Conservation (phyloP, 2,888 invertebrate genomes). For the Sarcophaga rosellei region DNA sequence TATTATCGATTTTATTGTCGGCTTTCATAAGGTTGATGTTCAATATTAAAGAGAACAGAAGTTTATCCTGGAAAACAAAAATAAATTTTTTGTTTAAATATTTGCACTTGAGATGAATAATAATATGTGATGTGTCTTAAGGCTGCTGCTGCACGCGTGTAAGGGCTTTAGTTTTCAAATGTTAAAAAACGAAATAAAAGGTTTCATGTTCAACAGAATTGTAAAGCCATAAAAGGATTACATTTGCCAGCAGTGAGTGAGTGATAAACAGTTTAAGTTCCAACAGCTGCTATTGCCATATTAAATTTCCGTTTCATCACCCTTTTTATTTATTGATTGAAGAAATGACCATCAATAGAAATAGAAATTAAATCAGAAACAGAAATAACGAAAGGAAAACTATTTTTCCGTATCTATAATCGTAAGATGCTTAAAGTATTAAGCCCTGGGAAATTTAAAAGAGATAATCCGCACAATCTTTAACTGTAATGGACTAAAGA, state of each 20-base stretch:
- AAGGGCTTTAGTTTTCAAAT: not conserved
- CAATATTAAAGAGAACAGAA: conserved; percentile 91
- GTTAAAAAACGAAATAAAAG: not conserved
- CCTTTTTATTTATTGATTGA: not conserved
- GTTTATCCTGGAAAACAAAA: conserved; percentile 86
- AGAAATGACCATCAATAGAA: conserved; percentile 5
- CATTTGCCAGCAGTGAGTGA: conserved; percentile 35
- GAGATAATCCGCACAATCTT: no score
- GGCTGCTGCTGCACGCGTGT: not conserved
- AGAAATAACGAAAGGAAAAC: not conserved
- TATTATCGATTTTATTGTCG: conserved; percentile 83
- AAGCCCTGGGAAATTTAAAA: not conserved
- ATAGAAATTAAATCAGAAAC: not conserved
- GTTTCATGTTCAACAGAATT: conserved; percentile 22
- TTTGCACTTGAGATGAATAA: no score
- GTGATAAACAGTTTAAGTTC: conserved; percentile 48
- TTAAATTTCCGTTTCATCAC: not conserved
- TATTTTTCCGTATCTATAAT: not conserved
- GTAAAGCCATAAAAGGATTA: conserved; percentile 44
- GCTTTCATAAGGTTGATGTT: conserved; percentile 87
- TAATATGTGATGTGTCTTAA: no score
- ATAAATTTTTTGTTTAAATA: not conserved
- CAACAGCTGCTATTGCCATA: conserved; percentile 47
- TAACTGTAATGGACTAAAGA: no score
- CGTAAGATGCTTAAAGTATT: conserved; percentile 38